These are phyloP conservation scores for Mastigias papua DNA, from an alignment of 30 jellyfish, hydroid and myxozoan species.

Conservation along the genomic window DNA sequence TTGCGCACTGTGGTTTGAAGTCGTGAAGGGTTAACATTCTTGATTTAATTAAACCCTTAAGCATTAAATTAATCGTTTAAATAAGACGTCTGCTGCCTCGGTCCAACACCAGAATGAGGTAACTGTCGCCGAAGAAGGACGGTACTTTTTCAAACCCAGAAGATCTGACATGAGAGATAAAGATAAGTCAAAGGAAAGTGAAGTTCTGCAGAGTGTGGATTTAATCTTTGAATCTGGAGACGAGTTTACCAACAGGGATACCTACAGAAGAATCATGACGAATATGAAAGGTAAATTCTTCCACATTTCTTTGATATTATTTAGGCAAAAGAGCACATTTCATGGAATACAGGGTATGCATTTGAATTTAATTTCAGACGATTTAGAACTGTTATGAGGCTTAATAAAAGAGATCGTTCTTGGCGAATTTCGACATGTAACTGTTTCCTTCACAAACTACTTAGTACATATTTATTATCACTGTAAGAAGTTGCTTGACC, in stretches of 20 bases:
- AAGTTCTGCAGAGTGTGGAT: slow-evolving; percentile 54
- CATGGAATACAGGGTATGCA: too few species aligned
- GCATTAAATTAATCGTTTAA: not conserved
- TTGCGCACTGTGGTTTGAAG: not conserved
- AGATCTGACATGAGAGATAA: not conserved
- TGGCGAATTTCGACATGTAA: too few species aligned
- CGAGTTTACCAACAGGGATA: slow-evolving; percentile 56
- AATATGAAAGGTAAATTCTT: slow-evolving; percentile 51
- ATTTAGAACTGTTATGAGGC: too few species aligned
- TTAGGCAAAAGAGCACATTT: too few species aligned
- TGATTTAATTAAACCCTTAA: not conserved
- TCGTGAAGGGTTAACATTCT: not conserved
- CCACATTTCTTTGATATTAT: not conserved
- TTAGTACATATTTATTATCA: too few species aligned
- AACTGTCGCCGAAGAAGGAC: not conserved
- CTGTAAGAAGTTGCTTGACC: too few species aligned
- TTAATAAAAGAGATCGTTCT: too few species aligned
- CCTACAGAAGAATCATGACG: slow-evolving; percentile 73
- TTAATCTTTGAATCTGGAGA: slow-evolving; percentile 74
- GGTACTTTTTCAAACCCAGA: not conserved
- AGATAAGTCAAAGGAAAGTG: slow-evolving; percentile 14
- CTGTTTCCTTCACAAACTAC: too few species aligned
- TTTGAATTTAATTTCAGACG: too few species aligned
- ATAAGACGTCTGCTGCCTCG: not conserved
- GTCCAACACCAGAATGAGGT: not conserved